Conservation (phyloP, 2,113 vertebrate genomes). For the Anguilla japonica region DNA sequence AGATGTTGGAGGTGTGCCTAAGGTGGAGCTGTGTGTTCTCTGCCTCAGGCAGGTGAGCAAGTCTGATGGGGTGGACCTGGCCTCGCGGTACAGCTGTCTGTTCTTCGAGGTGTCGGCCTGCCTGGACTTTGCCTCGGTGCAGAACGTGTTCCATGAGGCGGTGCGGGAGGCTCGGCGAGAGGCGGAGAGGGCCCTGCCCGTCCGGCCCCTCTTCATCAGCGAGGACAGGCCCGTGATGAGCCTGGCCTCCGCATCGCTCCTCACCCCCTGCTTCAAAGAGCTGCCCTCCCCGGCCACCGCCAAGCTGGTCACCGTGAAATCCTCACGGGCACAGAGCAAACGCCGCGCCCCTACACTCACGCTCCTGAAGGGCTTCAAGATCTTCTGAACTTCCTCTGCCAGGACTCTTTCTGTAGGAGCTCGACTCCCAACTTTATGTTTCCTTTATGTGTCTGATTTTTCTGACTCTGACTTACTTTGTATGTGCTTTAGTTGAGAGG, state of each 20-base stretch:
- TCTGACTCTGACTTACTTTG: neutral
- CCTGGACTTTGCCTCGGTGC: constrained; percentile 77
- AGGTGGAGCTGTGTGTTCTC: neutral
- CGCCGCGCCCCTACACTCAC: constrained; percentile 84
- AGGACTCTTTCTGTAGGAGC: neutral
- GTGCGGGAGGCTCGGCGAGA: constrained; percentile 75
- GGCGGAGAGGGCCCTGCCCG: constrained; percentile 44
- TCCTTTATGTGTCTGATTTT: neutral
- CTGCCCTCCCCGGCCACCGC: constrained; percentile 84
- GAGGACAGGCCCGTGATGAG: constrained; percentile 71
- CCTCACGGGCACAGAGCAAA: constrained; percentile 88
- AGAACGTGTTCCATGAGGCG: constrained; percentile 79
- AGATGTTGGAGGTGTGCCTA: neutral
- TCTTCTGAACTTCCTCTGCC: constrained; percentile 71
- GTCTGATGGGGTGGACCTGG: constrained; percentile 74
- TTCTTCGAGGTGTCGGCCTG: constrained; percentile 87
- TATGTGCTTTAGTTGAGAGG: neutral
- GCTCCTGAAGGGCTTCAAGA: constrained; percentile 90
- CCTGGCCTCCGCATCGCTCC: constrained; percentile 47
- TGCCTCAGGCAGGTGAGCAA: constrained; percentile 79
- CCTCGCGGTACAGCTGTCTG: constrained; percentile 71
- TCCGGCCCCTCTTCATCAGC: constrained; percentile 73
- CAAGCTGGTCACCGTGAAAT: constrained; percentile 88
- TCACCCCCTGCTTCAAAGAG: constrained; percentile 81
- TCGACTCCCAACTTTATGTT: neutral